These are phyloP conservation scores for Cheilosia variabilis DNA, from an alignment of 2,888 invertebrate genomes.

Conservation along the genomic window DNA sequence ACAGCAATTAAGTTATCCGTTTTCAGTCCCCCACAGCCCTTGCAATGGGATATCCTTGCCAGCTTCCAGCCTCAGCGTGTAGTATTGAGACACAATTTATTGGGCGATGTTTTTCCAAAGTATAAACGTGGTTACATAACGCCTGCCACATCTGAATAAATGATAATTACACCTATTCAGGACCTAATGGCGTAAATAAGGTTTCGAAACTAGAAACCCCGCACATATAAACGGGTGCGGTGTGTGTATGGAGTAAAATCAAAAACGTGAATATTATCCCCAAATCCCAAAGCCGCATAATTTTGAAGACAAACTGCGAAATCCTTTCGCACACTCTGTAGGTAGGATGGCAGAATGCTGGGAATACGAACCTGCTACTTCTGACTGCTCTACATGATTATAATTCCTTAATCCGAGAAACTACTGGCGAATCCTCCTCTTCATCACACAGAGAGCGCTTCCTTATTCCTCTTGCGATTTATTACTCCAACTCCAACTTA, in stretches of 20 bases:
- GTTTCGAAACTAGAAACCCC: constrained; percentile 17
- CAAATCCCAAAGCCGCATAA: constrained; percentile 12
- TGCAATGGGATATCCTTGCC: constrained; percentile 42
- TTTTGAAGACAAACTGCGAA: constrained; percentile 16
- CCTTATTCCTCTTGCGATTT: constrained; percentile 48
- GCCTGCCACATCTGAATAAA: constrained; percentile 19
- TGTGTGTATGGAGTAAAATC: background rate
- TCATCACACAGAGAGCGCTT: constrained; percentile 21
- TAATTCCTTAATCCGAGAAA: constrained; percentile 46
- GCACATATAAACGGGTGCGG: background rate
- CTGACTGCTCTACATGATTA: constrained; percentile 14
- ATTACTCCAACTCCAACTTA: constrained; percentile 19
- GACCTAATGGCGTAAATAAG: constrained; percentile 11
- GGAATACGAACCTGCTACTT: background rate
- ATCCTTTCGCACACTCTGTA: constrained; percentile 8
- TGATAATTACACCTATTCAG: constrained; percentile 24
- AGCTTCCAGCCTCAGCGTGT: background rate
- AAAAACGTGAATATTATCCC: constrained; percentile 37
- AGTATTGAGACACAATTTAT: background rate
- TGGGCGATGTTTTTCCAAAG: background rate
- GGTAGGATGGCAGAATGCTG: background rate
- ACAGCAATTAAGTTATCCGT: constrained; percentile 60
- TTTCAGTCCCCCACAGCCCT: constrained; percentile 1
- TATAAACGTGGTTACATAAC: background rate
- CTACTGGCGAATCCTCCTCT: constrained; percentile 26